Evolutionary conservation across 1,140 invertebrate genomes (phyloP).

Genomic region (Pseudomyrmex concolor): DNA sequence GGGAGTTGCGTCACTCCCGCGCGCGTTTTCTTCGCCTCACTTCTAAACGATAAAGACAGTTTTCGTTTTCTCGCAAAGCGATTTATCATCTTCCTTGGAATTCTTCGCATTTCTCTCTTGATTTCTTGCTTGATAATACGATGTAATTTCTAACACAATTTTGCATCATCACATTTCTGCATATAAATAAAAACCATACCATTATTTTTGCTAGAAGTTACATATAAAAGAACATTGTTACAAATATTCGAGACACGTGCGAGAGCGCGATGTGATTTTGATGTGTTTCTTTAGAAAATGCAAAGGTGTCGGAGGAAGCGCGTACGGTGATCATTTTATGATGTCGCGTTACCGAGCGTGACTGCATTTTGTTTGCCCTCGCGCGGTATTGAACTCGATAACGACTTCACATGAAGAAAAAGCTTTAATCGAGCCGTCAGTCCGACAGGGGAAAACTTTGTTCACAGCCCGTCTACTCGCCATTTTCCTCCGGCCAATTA

Average conservation of each 20-base stretch:
- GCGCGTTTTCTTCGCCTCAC: conserved; percentile 34
- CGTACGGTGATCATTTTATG: neutral
- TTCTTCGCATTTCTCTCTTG: neutral
- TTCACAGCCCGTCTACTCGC: conserved; percentile 39
- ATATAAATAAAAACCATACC: no score
- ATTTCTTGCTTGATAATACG: neutral
- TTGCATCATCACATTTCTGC: no score
- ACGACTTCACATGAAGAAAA: conserved; percentile 40
- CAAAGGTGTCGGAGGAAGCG: neutral
- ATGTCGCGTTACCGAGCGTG: neutral
- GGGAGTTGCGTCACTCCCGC: conserved; percentile 7
- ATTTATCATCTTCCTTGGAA: neutral
- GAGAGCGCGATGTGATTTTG: neutral
- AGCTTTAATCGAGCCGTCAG: conserved; percentile 43
- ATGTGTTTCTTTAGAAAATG: neutral
- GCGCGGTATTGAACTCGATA: conserved; percentile 21
- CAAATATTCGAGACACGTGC: no score
- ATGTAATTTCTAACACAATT: neutral
- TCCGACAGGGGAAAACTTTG: conserved; percentile 33
- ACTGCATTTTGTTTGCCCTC: conserved; percentile 24
- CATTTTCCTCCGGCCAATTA: conserved; percentile 58
- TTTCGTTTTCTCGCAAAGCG: neutral
- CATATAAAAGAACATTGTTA: neutral
- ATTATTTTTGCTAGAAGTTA: no score
- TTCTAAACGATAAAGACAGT: conserved; percentile 24